Evolutionary conservation across 2,888 invertebrate species (phyloP), one percentile per base, ranked within the genome.

Genomic region (Apamea monoglypha): DNA sequence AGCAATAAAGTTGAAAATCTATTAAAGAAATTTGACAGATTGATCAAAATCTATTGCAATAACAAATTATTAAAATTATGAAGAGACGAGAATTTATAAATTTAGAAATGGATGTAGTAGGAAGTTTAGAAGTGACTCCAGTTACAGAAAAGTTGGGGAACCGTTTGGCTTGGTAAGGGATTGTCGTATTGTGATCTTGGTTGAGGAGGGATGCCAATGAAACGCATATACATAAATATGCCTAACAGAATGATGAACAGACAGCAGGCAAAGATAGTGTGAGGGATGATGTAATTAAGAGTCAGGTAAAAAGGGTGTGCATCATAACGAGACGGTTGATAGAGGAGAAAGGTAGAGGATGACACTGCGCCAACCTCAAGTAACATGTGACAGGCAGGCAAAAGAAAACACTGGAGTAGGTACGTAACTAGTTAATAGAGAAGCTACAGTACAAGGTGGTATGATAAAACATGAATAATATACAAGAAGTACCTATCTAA

Each of bases 271-370:
- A 56, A 59, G 32, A 76, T 47, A 21, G 14, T 76, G 32, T 47
- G n/a, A 74, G 10, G 25, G 18, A 29, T 25, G 16, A n/a, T n/a
- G 56, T 59, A 12, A 56, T n/a, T n/a, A 59, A 59, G 25, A 56
- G n/a, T 59, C 56, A n/a, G 6, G 3, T 40, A 63, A 78, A 77
- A 76, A 76, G 50, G 25, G 25, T 32, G 32, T 69, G 5, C 16
- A 32, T 32, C 8, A 66, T 56, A 47, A 32, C 25, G 25, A 47
- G 18, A 63, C 21, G 25, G 16, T 25, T 80, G 14, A 5, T 7
- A 50, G 29, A 50, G 14, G 2, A 25, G 4, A 80, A 59, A 32
- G 29, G 16, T 25, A 53, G 53, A 81, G 2, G 32, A 53, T 44
- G 63, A 63, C 5, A 71, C 25, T 80, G 29, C 16, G n/a, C 6